phyloP scores from a whole-genome alignment of 2,797 vertebrate species.

The Epinephelus coioides region DNA sequence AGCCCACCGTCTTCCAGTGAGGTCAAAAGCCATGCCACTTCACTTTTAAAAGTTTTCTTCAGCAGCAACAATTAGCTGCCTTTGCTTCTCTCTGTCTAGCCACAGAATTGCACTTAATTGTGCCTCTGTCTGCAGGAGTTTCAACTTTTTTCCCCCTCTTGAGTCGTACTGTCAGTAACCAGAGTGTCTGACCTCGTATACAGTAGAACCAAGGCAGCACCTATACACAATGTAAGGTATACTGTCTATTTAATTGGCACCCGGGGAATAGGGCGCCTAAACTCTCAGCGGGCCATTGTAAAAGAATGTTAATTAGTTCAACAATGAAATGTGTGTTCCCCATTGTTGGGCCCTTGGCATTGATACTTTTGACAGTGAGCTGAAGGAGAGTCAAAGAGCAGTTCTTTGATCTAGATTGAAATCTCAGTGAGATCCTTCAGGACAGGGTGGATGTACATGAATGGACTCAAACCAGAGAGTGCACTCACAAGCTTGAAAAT shows the following conservation, averaged over 20 bases:
- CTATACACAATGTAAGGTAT: slow-evolving; percentile 64
- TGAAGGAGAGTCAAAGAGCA: slow-evolving; percentile 70
- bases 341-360: slow-evolving; percentile 70
- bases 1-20: slow-evolving; percentile 52
- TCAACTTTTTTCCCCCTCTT: slow-evolving; percentile 38
- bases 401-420: slow-evolving; percentile 65
- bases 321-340: slow-evolving; percentile 75
- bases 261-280: slow-evolving; percentile 59
- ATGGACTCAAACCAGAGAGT: slow-evolving; percentile 27
- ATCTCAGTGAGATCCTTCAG: slow-evolving; percentile 51
- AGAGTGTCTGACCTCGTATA: slow-evolving; percentile 55
- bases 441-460: slow-evolving; percentile 23
- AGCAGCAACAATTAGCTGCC: slow-evolving; percentile 74
- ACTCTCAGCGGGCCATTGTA: slow-evolving; percentile 73
- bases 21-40: slow-evolving; percentile 72
- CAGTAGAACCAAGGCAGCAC: slow-evolving; percentile 38
- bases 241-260: slow-evolving; percentile 76
- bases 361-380: slow-evolving; percentile 74
- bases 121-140: slow-evolving; percentile 63
- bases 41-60: slow-evolving; percentile 72
- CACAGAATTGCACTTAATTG: slow-evolving; percentile 80
- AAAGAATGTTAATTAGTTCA: slow-evolving; percentile 85
- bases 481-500: background rate
- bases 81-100: slow-evolving; percentile 72
- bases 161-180: slow-evolving; percentile 56